Conservation (phyloP, 2,797 vertebrate genomes). For the Sebastes minor region DNA sequence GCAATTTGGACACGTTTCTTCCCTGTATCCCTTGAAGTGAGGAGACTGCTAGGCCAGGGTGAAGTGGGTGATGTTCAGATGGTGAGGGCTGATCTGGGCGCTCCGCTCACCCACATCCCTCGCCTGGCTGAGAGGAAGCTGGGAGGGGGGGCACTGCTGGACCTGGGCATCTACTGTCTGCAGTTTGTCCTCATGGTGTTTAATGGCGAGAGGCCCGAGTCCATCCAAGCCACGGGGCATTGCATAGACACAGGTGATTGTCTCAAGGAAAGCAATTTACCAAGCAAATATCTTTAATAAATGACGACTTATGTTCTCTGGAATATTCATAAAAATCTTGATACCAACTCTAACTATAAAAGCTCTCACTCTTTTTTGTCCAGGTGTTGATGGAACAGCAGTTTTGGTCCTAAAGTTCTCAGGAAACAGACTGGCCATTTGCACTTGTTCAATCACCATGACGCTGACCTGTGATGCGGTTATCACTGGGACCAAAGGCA, state of each 20-base stretch:
- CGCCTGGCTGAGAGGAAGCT: slow-evolving; percentile 46
- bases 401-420: slow-evolving; percentile 76
- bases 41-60: slow-evolving; percentile 36
- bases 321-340: background rate
- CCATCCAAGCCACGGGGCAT: slow-evolving; percentile 64
- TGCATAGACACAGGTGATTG: slow-evolving; percentile 67
- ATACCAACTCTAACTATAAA: background rate
- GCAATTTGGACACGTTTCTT: slow-evolving; percentile 38
- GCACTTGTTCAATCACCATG: slow-evolving; percentile 71
- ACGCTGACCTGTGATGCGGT: slow-evolving; percentile 60
- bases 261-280: background rate
- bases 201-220: slow-evolving; percentile 70
- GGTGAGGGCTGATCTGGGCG: slow-evolving; percentile 68
- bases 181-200: slow-evolving; percentile 77
- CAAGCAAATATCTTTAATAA: background rate
- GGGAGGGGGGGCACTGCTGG: slow-evolving; percentile 68
- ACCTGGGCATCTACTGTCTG: slow-evolving; percentile 75
- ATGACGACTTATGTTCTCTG: background rate
- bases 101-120: background rate
- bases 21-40: slow-evolving; percentile 24
- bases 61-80: slow-evolving; percentile 67
- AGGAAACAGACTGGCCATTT: slow-evolving; percentile 68
- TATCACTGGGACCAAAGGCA: slow-evolving; percentile 72
- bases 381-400: slow-evolving; percentile 39
- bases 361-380: background rate